Conservation (phyloP, 2,113 vertebrate species). For the Hepsetus odoe region DNA sequence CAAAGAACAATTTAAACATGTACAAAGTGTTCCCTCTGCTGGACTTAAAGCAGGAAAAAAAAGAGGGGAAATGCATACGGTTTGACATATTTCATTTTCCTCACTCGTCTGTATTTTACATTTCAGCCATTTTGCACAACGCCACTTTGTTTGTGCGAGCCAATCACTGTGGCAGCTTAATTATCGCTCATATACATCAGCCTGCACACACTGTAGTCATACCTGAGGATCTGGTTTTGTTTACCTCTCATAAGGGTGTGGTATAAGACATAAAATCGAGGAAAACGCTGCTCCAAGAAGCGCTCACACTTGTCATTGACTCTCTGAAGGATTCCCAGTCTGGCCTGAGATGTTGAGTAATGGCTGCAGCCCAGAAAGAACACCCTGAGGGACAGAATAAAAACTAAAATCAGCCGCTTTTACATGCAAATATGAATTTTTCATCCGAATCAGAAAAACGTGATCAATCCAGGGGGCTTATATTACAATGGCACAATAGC, state of each 20-base stretch:
- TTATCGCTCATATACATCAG: not conserved
- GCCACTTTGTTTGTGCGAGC: not conserved
- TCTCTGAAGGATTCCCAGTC: constrained; percentile 42
- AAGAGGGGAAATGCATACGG: too few relatives aligned
- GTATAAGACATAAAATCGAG: constrained; percentile 37
- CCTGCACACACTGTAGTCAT: not conserved
- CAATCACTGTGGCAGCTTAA: not conserved
- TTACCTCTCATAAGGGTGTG: constrained; percentile 47
- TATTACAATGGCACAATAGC: too few relatives aligned
- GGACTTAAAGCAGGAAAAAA: too few relatives aligned
- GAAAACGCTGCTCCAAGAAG: constrained; percentile 44
- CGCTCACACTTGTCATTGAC: constrained; percentile 39
- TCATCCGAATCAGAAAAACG: not conserved
- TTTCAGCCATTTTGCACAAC: too few relatives aligned
- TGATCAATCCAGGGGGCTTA: not conserved
- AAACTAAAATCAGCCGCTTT: not conserved
- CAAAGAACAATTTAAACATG: not conserved
- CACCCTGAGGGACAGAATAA: not conserved
- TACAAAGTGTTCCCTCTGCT: too few relatives aligned
- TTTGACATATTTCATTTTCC: too few relatives aligned
- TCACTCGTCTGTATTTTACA: too few relatives aligned
- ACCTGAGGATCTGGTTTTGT: not conserved
- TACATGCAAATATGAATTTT: not conserved
- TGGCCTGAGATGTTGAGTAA: constrained; percentile 34
- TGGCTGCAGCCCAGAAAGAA: not conserved